Base-by-base conservation (phyloP, 2,113 vertebrate species). In the Phyllopteryx taeniolatus region DNA sequence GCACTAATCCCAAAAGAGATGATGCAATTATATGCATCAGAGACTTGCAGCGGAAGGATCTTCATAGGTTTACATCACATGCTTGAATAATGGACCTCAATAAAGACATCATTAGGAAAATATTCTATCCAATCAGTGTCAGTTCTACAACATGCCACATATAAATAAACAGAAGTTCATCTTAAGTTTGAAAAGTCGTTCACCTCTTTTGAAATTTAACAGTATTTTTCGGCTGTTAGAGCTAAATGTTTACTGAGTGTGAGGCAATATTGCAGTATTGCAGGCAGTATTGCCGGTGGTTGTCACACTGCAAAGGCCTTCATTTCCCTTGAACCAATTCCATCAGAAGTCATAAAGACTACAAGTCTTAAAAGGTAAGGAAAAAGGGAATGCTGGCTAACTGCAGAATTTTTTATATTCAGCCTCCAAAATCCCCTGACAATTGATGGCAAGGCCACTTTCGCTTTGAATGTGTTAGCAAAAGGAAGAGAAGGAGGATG, bases 11-110 rank as follows among this genome's bases (percentile, higher is more conserved):
- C 56, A 13, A 17, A 70, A 6, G 39, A 63, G 68, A 68, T 74
- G 56, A 80, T 80, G 68, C 47, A 72, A 85, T 78, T 3, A 68
- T 43, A 75, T 79, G 57, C 74, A 61, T 81, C 69, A 68, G 66
- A 75, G 71, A 75, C 7, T 69, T 0, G 56, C 63, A 3, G 31
- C 46, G 47, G 56, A 80, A 42, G 54, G 59, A 42, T 71, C 10
- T 68, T 35, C 54, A 74, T 27, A 19, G n/a, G 61, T 35, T 54
- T 20, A 51, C 19, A 76, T 66, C 56, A 67, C 64, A 68, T 9
- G 44, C 1, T 10, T 22, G 49, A 63, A 68, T 46, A 62, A 31
- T 70, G 20, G 74, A 67, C 42, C 33, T 71, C 49, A 69, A 77
- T 67, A 75, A 70, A 74, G 61, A 57, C 43, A 39, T 75, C 12